phyloP scores from a whole-genome alignment of 2,797 vertebrate genomes.

The Schizopygopsis malacanthus region DNA sequence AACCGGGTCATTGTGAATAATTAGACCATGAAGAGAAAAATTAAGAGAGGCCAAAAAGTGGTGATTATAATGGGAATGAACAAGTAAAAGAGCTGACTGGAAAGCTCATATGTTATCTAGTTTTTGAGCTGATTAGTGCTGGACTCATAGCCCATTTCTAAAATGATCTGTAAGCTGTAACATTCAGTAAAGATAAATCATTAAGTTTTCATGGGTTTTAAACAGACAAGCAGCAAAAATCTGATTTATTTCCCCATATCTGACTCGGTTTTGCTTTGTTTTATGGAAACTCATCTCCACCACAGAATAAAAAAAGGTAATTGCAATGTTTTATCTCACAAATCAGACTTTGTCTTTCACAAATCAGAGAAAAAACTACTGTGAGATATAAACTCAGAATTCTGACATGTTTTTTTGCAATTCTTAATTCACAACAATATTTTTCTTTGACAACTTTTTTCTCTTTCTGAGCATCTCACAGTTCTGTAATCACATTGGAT shows the following conservation, averaged over 20 bases:
- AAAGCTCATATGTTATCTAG: slow-evolving; percentile 1
- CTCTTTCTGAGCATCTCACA: too few species aligned
- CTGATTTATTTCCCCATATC: background rate
- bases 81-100: slow-evolving; percentile 18
- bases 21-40: slow-evolving; percentile 51
- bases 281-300: background rate
- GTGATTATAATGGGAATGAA: slow-evolving; percentile 32
- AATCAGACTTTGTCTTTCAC: background rate
- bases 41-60: slow-evolving; percentile 45
- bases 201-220: background rate
- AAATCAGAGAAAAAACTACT: background rate
- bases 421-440: too few species aligned
- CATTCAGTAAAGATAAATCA: background rate
- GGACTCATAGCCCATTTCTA: background rate
- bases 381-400: too few species aligned
- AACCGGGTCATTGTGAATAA: slow-evolving; percentile 45
- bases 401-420: too few species aligned
- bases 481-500: too few species aligned
- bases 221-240: background rate
- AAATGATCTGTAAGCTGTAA: background rate
- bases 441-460: too few species aligned
- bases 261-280: background rate
- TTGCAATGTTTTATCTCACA: too few species aligned
- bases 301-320: background rate
- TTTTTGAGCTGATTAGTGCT: background rate